Evolutionary conservation across 2,113 vertebrate species (phyloP).

Genomic region (Mesembrinibis cayennensis): DNA sequence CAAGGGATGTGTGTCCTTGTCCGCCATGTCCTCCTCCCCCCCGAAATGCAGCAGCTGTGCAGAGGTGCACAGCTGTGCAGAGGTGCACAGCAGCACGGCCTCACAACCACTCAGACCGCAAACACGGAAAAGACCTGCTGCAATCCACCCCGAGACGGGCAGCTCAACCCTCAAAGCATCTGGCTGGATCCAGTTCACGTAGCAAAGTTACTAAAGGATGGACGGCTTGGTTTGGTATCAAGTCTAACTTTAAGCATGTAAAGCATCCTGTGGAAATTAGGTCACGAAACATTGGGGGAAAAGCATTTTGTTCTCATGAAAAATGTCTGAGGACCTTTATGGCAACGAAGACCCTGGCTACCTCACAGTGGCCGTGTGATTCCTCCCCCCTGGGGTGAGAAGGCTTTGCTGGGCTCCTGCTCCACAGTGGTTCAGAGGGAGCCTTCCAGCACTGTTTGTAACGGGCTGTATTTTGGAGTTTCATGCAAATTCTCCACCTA

Average conservation of each 20-base stretch:
- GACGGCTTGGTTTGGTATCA: neutral
- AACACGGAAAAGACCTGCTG: neutral
- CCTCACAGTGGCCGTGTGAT: accelerated
- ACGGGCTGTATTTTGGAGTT: accelerated
- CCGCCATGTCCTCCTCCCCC: neutral
- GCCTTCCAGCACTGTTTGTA: neutral
- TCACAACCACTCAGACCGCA: accelerated
- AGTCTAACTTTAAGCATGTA: neutral
- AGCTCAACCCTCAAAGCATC: neutral
- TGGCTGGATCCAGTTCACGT: neutral
- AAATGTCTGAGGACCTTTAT: neutral
- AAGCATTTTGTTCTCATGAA: neutral
- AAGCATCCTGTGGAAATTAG: neutral
- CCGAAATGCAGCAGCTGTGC: neutral
- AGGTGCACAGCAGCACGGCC: neutral
- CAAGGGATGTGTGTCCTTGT: neutral
- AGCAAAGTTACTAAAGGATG: neutral
- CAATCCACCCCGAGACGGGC: neutral
- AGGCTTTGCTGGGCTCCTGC: neutral
- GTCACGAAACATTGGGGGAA: neutral
- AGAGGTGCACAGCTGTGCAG: neutral
- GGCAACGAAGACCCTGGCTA: neutral
- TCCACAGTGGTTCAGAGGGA: neutral
- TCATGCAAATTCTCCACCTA: neutral
- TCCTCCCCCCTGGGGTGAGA: neutral